Conservation (phyloP, 2,797 vertebrate species). For the Sebastes baramenuke region DNA sequence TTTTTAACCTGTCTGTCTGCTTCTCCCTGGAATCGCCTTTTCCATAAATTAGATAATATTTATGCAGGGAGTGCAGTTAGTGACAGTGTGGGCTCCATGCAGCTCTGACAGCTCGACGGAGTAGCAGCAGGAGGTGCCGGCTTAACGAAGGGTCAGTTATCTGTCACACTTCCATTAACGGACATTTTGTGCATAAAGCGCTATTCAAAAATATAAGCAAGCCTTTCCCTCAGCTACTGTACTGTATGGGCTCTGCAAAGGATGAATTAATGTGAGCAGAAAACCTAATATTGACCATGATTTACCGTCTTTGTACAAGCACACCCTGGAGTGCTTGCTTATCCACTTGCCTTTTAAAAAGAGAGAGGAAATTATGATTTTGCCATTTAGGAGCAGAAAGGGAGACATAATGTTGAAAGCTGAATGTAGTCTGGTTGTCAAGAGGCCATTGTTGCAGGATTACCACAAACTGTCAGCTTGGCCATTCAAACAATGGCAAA, state of each 20-base stretch:
- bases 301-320: constrained; percentile 23
- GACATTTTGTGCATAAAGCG: constrained; percentile 18
- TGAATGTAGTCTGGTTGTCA: neutral
- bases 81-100: neutral
- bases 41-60: neutral
- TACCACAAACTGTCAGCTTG: constrained; percentile 4
- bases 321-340: constrained; percentile 21
- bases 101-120: neutral
- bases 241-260: neutral
- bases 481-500: neutral
- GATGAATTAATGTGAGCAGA: constrained; percentile 23
- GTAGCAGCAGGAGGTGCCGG: neutral
- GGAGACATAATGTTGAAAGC: constrained; percentile 5
- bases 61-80: neutral
- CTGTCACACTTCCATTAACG: constrained; percentile 24
- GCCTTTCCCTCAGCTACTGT: neutral
- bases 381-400: neutral
- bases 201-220: constrained; percentile 12
- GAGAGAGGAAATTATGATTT: constrained; percentile 5
- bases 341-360: constrained; percentile 24
- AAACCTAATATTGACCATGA: constrained; percentile 35
- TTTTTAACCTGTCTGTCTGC: neutral
- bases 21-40: neutral
- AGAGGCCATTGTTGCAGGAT: neutral
- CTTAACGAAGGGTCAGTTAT: neutral